A percentile compares a stretch with the other conserved stretches of the same genome.
phyloP scores from a whole-genome alignment of 2,888 invertebrate species.

The Agrochola circellaris region DNA sequence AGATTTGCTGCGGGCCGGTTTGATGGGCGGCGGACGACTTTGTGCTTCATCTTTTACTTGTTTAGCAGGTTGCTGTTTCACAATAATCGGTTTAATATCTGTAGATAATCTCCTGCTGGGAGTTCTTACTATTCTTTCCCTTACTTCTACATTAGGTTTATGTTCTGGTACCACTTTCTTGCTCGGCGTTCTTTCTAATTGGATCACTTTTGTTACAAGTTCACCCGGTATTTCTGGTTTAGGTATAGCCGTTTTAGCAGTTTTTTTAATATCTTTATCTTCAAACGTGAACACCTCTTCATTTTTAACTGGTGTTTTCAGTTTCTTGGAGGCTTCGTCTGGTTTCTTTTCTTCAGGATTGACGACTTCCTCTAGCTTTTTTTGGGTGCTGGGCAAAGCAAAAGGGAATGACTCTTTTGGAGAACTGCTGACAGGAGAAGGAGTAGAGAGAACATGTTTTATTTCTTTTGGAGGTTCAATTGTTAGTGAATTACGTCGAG shows the following conservation, averaged over 20 bases:
- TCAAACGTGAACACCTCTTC: conserved; percentile 81
- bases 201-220: conserved; percentile 86
- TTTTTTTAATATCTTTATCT: conserved; percentile 77
- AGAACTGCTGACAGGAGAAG: conserved; percentile 77
- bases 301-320: conserved; percentile 77
- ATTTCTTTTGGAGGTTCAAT: conserved; percentile 76
- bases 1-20: conserved; percentile 89
- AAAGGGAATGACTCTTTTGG: conserved; percentile 82
- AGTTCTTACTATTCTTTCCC: conserved; percentile 86
- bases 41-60: conserved; percentile 79
- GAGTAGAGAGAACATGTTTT: conserved; percentile 77
- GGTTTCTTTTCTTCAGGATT: conserved; percentile 80
- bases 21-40: conserved; percentile 84
- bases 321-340: conserved; percentile 70
- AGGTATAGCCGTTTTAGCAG: conserved; percentile 67
- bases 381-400: conserved; percentile 79
- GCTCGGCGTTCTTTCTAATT: conserved; percentile 87
- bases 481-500: conserved; percentile 81
- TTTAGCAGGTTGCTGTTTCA: conserved; percentile 73
- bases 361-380: conserved; percentile 82
- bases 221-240: conserved; percentile 80
- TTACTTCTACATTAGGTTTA: conserved; percentile 84
- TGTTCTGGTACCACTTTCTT: conserved; percentile 82
- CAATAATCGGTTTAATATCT: conserved; percentile 79
- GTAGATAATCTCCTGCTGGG: conserved; percentile 83